Evolutionary conservation across 2,113 vertebrate genomes (phyloP).

Genomic region (Acrocephalus arundinaceus): DNA sequence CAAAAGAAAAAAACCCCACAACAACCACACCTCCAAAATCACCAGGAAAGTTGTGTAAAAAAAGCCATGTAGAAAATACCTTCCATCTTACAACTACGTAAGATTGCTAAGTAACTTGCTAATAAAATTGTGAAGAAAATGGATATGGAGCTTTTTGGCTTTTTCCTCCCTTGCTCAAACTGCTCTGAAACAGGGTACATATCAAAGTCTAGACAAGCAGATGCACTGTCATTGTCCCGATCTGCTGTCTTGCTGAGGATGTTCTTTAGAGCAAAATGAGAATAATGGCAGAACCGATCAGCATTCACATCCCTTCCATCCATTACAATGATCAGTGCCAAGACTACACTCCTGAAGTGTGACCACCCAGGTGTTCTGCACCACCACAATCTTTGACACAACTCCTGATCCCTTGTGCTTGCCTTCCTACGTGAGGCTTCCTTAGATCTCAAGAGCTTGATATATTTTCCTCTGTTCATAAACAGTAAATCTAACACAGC

Average conservation of each 20-base stretch:
- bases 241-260: not conserved
- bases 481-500: not conserved
- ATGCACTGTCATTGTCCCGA: not conserved
- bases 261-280: not conserved
- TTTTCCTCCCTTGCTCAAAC: not conserved
- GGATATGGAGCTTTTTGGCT: not conserved
- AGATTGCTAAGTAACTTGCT: not conserved
- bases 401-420: not conserved
- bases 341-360: not conserved
- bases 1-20: not conserved
- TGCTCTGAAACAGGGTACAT: not conserved
- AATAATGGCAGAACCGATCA: not conserved
- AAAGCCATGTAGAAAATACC: not conserved
- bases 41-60: not conserved
- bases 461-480: not conserved
- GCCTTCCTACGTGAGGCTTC: not conserved
- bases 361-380: not conserved
- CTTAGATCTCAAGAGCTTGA: not conserved
- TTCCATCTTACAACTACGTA: not conserved
- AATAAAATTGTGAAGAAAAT: constrained; percentile 18
- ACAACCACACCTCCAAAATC: not conserved
- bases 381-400: not conserved
- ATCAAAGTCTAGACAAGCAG: not conserved
- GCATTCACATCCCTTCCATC: not conserved
- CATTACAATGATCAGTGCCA: not conserved